Evolutionary conservation across 2,113 vertebrate species (phyloP), one percentile per base, ranked within the genome.

Genomic region (Oncorhynchus nerka): DNA sequence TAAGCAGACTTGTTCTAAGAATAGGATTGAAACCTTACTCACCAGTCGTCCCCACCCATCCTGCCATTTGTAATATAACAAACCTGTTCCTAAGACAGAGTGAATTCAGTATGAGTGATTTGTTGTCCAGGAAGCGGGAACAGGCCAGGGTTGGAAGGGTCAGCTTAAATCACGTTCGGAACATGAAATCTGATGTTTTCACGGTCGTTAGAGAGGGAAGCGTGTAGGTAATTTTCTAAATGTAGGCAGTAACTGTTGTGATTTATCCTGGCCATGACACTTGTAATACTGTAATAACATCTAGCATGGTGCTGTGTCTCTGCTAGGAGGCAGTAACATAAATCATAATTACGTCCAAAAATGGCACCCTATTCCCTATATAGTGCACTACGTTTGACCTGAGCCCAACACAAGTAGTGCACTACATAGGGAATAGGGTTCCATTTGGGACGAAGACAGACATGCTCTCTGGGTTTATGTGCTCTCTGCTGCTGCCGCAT

Each of bases 231-330:
- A 89, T 91, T 90, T 89, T 84, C 75, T 81, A 87, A 87, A 89
- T 87, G 84, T 85, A 87, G 84, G 82, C 69, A 45, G 78, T 80
- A 86, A 85, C 87, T 81, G 78, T 79, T 76, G 68, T 86, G 85
- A 90, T 91, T 91, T 91, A 88, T 85, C 79, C 75, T 71, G 72
- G 84, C 71, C 80, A 76, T 88, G 91, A 89, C 87, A 89, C 82
- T 90, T 89, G 88, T 83, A 90, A 89, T 89, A 75, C 86, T 81
- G 82, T 86, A 82, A 84, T 89, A 90, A 90, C 86, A 90, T 89
- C 88, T 90, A 87, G 89, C 77, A 81, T 80, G 79, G 82, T 11
- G 75, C 84, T 76, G 48, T 79, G 82, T 81, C 79, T 83, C 82
- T 51, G 24, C 80, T 71, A 72, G 32, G 80, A 84, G 85, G 72